phyloP scores from a whole-genome alignment of 2,797 vertebrate genomes.

The Phalanger gymnotis region DNA sequence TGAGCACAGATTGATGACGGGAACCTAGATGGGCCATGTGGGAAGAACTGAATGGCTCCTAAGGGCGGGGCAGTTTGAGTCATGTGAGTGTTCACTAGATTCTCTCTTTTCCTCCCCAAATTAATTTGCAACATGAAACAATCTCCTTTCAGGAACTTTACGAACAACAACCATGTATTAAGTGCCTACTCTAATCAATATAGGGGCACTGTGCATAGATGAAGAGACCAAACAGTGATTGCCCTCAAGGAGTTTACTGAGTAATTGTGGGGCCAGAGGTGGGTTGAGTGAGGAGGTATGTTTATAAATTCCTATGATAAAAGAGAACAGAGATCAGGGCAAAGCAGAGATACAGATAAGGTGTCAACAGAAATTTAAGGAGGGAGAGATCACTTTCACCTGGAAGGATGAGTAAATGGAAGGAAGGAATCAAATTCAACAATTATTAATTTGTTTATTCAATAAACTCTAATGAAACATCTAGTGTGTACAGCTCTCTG shows the following conservation, averaged over 20 bases:
- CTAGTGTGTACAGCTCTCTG: too few relatives aligned
- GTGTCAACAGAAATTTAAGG: neutral
- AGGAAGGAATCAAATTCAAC: neutral
- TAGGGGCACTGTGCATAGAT: neutral
- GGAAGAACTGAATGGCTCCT: constrained; percentile 53
- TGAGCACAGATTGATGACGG: constrained; percentile 62
- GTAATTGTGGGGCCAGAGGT: neutral
- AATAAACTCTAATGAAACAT: neutral
- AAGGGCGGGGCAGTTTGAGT: constrained; percentile 44
- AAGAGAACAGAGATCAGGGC: neutral
- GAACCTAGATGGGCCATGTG: constrained; percentile 33
- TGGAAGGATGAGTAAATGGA: neutral
- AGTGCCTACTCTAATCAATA: neutral
- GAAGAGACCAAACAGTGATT: neutral
- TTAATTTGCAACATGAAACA: constrained; percentile 62
- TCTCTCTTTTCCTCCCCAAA: neutral
- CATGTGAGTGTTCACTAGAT: constrained; percentile 25
- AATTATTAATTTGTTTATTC: neutral
- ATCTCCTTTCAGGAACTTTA: constrained; percentile 25
- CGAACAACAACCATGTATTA: neutral
- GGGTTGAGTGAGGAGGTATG: neutral
- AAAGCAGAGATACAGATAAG: neutral
- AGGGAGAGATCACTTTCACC: neutral
- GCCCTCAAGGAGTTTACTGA: neutral
- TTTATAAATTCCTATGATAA: neutral